Percentiles rank a stretch among this genome's conserved stretches.
These are phyloP conservation scores for Simalia tracyae DNA, from an alignment of 2,797 vertebrate species.

Conservation along the genomic window DNA sequence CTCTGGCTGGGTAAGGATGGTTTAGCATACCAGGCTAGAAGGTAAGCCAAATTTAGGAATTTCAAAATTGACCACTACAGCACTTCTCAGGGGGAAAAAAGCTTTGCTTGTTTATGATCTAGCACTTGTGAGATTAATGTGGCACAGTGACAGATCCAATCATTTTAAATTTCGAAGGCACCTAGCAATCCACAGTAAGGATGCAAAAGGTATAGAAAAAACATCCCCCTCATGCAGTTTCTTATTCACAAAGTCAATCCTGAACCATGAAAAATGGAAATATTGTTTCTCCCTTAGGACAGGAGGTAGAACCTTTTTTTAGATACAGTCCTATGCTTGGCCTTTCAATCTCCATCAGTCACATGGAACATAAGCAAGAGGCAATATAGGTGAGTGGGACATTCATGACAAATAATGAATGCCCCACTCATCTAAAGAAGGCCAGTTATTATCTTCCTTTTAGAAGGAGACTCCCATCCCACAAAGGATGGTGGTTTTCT, in stretches of 20 bases:
- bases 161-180: background rate
- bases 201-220: background rate
- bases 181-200: background rate
- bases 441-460: background rate
- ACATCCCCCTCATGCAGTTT: background rate
- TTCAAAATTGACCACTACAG: background rate
- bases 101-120: background rate
- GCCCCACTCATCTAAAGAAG: background rate
- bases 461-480: background rate
- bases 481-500: background rate
- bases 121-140: background rate
- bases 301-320: background rate
- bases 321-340: background rate
- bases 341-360: background rate
- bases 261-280: background rate
- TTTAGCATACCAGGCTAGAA: slow-evolving; percentile 42
- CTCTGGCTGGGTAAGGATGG: background rate
- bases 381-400: background rate
- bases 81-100: background rate
- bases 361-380: background rate
- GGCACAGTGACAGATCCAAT: background rate
- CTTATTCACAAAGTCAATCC: background rate
- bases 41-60: slow-evolving; percentile 39
- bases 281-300: background rate
- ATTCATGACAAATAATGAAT: background rate